Evolutionary conservation across 1,140 invertebrate genomes (phyloP).

Genomic region (Cephus cinctus): DNA sequence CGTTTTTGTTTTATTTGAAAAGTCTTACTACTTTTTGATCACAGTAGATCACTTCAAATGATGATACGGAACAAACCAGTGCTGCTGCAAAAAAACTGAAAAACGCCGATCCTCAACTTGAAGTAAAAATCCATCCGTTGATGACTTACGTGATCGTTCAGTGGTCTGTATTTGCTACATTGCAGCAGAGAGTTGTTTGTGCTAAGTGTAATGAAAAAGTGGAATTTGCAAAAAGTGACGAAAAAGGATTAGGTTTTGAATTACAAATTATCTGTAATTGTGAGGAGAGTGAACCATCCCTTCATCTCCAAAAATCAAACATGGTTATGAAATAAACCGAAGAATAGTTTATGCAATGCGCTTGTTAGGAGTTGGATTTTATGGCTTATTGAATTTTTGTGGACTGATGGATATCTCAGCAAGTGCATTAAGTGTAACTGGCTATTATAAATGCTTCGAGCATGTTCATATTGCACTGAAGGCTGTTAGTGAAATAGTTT

Average conservation of each 20-base stretch:
- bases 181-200: slow-evolving; percentile 13
- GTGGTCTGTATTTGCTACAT: slow-evolving; percentile 10
- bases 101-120: slow-evolving; percentile 6
- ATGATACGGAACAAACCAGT: slow-evolving; percentile 10
- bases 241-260: slow-evolving; percentile 12
- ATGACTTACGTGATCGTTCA: slow-evolving; percentile 7
- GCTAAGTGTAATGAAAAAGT: slow-evolving; percentile 9
- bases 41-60: slow-evolving; percentile 8
- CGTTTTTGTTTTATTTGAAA: slow-evolving; percentile 9
- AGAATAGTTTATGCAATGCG: slow-evolving; percentile 14
- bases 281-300: neutral
- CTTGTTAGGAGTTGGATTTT: slow-evolving; percentile 10
- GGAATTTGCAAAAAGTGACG: slow-evolving; percentile 5
- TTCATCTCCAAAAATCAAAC: slow-evolving; percentile 9
- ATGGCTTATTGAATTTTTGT: slow-evolving; percentile 11
- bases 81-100: slow-evolving; percentile 10
- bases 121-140: neutral
- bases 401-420: slow-evolving; percentile 10
- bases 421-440: neutral
- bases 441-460: slow-evolving; percentile 3
- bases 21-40: slow-evolving; percentile 13
- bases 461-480: slow-evolving; percentile 5
- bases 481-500: neutral
- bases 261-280: slow-evolving; percentile 8
- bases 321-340: slow-evolving; percentile 16